Percentiles rank a stretch among this genome's conserved stretches.
Evolutionary conservation across 2,113 vertebrate genomes (phyloP).

Genomic region (Erythrolamprus reginae): DNA sequence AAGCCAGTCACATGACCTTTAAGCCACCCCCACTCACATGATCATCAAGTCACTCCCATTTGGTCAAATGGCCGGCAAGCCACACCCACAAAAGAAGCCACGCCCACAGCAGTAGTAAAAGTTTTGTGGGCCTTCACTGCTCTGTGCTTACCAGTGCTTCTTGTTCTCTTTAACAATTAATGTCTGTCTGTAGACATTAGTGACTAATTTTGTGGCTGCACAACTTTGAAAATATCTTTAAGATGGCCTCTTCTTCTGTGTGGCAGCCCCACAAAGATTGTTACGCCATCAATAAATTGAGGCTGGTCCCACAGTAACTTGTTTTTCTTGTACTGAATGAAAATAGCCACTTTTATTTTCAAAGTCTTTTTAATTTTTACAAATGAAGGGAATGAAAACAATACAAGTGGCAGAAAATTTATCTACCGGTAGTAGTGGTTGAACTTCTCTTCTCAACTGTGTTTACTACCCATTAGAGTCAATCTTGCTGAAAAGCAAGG

Average conservation of each 20-base stretch:
- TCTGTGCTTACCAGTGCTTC: not conserved
- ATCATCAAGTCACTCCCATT: too few relatives aligned
- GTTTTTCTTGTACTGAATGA: not conserved
- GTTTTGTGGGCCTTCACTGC: too few relatives aligned
- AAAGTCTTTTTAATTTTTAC: not conserved
- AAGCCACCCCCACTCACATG: too few relatives aligned
- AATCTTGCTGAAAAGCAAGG: not conserved
- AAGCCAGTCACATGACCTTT: too few relatives aligned
- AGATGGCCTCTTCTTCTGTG: too few relatives aligned
- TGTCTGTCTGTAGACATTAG: not conserved
- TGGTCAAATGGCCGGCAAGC: too few relatives aligned
- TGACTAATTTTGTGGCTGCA: not conserved
- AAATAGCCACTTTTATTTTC: not conserved
- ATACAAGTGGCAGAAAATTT: not conserved
- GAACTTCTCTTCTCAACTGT: not conserved
- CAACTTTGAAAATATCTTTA: not conserved
- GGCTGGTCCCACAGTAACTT: constrained; percentile 3
- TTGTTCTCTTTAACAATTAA: not conserved
- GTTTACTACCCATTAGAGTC: not conserved
- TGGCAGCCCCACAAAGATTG: too few relatives aligned
- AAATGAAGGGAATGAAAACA: not conserved
- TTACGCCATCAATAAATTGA: not conserved
- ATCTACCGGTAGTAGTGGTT: not conserved
- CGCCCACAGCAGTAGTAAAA: too few relatives aligned
- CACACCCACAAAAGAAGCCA: too few relatives aligned